These are phyloP conservation scores for Araneus ventricosus DNA, from an alignment of 1,140 invertebrate species.

Conservation along the genomic window DNA sequence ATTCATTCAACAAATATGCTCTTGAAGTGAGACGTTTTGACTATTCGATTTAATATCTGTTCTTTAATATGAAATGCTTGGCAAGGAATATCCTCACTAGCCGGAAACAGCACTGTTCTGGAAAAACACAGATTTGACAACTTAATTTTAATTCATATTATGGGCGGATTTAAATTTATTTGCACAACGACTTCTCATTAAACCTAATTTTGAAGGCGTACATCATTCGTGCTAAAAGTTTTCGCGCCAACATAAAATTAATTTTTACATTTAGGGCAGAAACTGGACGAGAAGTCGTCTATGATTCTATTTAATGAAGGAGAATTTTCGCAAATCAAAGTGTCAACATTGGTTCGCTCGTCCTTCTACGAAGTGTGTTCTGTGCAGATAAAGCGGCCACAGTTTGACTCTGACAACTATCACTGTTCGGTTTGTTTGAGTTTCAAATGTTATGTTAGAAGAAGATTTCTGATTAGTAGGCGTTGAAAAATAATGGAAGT, in stretches of 20 bases:
- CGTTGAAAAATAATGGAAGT: no score
- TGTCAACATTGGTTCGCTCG: no score
- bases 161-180: background rate
- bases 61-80: background rate
- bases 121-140: background rate
- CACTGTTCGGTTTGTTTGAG: no score
- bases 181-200: background rate
- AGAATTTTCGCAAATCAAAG: background rate
- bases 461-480: no score
- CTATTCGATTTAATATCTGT: background rate
- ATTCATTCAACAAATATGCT: background rate
- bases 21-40: background rate
- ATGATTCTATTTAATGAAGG: background rate
- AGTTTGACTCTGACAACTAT: no score
- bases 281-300: no score
- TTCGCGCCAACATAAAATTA: background rate
- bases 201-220: no score
- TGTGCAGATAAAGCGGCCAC: no score
- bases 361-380: no score
- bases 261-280: background rate
- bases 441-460: no score
- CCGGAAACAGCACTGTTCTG: background rate
- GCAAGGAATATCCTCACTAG: background rate
- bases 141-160: background rate
- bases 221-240: background rate